Evolutionary conservation across 2,888 invertebrate species (phyloP).

Genomic region (Cetonia aurata): DNA sequence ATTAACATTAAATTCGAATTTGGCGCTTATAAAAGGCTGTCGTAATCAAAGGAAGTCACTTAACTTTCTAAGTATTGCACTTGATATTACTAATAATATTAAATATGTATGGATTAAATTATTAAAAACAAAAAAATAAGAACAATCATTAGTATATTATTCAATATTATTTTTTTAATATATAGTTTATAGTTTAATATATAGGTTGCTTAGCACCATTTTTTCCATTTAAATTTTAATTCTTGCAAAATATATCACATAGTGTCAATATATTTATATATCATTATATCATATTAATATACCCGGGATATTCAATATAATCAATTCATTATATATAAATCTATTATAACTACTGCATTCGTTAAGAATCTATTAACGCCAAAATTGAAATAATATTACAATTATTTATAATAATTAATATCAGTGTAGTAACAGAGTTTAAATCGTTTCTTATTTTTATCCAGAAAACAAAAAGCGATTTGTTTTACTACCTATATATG

Average conservation of each 20-base stretch:
- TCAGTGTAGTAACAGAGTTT: neutral
- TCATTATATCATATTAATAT: slow-evolving; percentile 30
- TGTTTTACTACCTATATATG: neutral
- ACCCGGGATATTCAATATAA: slow-evolving; percentile 37
- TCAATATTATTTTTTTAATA: slow-evolving; percentile 47
- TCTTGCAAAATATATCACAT: slow-evolving; percentile 53
- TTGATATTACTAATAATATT: slow-evolving; percentile 27
- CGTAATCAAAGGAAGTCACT: slow-evolving; percentile 37
- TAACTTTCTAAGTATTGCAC: slow-evolving; percentile 66
- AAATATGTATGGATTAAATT: slow-evolving; percentile 6
- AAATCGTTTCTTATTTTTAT: neutral
- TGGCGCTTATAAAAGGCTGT: slow-evolving; percentile 39
- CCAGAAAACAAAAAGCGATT: neutral
- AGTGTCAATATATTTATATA: slow-evolving; percentile 39
- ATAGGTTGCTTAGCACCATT: slow-evolving; percentile 66
- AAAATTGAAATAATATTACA: neutral
- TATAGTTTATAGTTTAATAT: slow-evolving; percentile 51
- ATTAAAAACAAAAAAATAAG: neutral
- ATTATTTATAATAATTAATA: neutral
- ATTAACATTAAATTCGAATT: slow-evolving; percentile 47
- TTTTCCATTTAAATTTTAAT: slow-evolving; percentile 59
- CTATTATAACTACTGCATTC: slow-evolving; percentile 9
- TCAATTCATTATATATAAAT: slow-evolving; percentile 43
- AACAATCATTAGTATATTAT: slow-evolving; percentile 47
- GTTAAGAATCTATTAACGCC: neutral